phyloP scores from a whole-genome alignment of 2,113 vertebrate species.

The Chloebia gouldiae region DNA sequence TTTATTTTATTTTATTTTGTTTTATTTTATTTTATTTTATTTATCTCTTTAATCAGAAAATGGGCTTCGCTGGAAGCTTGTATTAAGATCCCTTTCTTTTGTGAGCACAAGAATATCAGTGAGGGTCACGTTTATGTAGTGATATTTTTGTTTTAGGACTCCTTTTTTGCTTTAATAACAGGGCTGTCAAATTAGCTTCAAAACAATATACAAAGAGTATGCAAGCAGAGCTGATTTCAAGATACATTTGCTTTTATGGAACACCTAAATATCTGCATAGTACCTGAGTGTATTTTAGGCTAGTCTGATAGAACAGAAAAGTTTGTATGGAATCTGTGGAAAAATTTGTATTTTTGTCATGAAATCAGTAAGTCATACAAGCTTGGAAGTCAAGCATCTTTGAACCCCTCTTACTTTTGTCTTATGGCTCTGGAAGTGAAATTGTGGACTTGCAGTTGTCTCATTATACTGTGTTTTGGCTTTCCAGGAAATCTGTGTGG shows the following conservation, averaged over 20 bases:
- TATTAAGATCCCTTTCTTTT: background rate
- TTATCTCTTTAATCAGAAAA: background rate
- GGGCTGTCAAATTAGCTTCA: background rate
- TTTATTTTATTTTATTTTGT: background rate
- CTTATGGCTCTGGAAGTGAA: background rate
- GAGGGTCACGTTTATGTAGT: fast-evolving
- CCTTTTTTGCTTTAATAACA: background rate
- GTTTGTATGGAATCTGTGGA: background rate
- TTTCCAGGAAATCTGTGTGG: constrained; percentile 94
- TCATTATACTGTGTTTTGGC: constrained; percentile 16
- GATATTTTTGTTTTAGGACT: background rate
- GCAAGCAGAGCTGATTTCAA: background rate
- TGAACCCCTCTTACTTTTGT: background rate
- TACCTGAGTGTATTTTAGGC: background rate
- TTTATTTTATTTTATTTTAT: background rate
- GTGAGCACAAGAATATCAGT: background rate
- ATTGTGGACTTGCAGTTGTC: background rate
- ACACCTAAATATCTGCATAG: background rate
- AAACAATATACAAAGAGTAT: background rate
- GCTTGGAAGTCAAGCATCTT: background rate
- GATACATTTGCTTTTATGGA: background rate
- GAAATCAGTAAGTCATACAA: background rate
- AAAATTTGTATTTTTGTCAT: background rate
- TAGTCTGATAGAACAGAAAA: background rate
- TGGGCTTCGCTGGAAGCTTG: background rate